phyloP scores from a whole-genome alignment of 2,888 invertebrate genomes.

The Machimus rusticus region DNA sequence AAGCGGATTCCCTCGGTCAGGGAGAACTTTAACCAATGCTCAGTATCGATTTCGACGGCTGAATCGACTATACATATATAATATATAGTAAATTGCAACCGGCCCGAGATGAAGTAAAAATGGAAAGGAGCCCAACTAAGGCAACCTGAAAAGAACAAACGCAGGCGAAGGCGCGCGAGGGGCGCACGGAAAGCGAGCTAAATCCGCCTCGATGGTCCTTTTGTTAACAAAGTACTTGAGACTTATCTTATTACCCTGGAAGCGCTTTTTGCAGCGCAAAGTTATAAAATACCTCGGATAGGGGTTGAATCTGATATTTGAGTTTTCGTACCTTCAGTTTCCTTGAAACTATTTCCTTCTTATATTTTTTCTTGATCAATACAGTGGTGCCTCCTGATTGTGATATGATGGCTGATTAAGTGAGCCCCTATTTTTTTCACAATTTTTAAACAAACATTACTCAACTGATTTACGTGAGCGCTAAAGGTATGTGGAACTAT shows the following conservation, averaged over 20 bases:
- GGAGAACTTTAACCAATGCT: slow-evolving; percentile 31
- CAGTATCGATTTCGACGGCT: slow-evolving; percentile 22
- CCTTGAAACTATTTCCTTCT: neutral
- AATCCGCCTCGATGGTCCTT: slow-evolving; percentile 33
- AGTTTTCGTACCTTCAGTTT: neutral
- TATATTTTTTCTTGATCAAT: neutral
- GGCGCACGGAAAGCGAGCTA: neutral
- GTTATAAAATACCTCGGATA: slow-evolving; percentile 34
- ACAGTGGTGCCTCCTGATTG: neutral
- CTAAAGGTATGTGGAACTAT: neutral
- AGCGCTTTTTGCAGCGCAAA: slow-evolving; percentile 33
- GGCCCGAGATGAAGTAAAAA: slow-evolving; percentile 8
- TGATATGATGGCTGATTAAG: neutral
- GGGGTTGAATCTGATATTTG: slow-evolving; percentile 30
- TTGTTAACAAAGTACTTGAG: slow-evolving; percentile 36
- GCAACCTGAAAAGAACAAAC: neutral
- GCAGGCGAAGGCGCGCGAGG: neutral
- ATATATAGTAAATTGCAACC: neutral
- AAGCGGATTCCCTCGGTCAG: slow-evolving; percentile 8
- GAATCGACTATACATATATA: neutral
- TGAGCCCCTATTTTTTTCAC: neutral
- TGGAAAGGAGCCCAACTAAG: neutral
- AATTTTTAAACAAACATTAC: neutral
- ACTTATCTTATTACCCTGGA: slow-evolving; percentile 35
- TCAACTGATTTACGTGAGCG: neutral